Evolutionary conservation across 2,797 vertebrate species (phyloP).

Genomic region (Falco cherrug): DNA sequence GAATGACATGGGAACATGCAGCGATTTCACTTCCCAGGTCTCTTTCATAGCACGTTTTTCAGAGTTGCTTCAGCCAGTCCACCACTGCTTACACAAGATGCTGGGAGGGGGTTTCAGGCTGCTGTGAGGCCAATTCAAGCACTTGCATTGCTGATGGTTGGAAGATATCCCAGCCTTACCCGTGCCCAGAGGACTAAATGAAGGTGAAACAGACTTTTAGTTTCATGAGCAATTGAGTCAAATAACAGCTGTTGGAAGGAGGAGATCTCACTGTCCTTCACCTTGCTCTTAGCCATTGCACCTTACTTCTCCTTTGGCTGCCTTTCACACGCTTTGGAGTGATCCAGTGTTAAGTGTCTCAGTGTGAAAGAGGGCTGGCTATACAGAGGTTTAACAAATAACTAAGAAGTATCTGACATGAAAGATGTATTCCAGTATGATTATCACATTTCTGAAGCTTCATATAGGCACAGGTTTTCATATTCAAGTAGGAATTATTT

Average conservation of each 20-base stretch:
- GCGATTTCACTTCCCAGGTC: neutral
- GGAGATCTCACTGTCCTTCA: neutral
- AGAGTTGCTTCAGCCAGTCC: neutral
- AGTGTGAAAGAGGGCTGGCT: neutral
- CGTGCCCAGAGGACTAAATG: neutral
- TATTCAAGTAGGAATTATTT: neutral
- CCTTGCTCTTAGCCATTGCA: neutral
- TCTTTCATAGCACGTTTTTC: neutral
- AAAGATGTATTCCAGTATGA: neutral
- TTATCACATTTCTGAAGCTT: neutral
- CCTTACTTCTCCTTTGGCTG: neutral
- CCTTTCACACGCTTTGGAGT: neutral
- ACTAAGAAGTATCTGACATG: neutral
- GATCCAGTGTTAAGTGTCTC: neutral
- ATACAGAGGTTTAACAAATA: neutral
- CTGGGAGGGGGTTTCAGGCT: neutral
- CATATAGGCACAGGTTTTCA: neutral
- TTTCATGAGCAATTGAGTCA: neutral
- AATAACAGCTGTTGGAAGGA: neutral
- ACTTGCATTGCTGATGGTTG: neutral
- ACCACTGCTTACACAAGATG: neutral
- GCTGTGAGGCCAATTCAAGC: neutral
- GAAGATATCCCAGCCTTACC: neutral
- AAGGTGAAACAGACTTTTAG: neutral
- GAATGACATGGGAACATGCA: conserved; percentile 5